Evolutionary conservation across 2,797 vertebrate genomes (phyloP).

Genomic region (Synaphobranchus kaupii): DNA sequence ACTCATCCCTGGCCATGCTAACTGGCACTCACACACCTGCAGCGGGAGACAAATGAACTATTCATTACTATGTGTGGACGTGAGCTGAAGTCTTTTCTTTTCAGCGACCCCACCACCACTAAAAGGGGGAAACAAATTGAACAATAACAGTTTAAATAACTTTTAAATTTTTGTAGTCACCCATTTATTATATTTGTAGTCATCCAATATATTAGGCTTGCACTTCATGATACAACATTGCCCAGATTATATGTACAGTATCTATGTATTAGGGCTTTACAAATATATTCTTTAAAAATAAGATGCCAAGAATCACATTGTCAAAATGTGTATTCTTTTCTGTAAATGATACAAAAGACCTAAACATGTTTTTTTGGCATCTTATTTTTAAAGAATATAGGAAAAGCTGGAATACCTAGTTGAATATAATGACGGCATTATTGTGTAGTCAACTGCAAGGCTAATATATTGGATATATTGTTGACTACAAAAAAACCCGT

Average conservation of each 20-base stretch:
- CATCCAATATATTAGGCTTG: neutral
- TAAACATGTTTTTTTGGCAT: neutral
- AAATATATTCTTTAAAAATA: neutral
- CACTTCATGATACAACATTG: neutral
- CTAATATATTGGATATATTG: neutral
- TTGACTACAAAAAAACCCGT: too few relatives aligned
- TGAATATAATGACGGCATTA: neutral
- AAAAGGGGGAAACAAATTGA: neutral
- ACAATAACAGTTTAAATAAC: neutral
- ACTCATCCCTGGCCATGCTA: conserved; percentile 62
- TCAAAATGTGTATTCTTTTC: too few relatives aligned
- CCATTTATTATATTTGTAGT: too few relatives aligned
- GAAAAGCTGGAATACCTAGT: neutral
- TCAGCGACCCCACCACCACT: conserved; percentile 28
- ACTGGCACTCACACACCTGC: conserved; percentile 58
- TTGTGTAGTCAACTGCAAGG: neutral
- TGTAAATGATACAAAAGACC: neutral
- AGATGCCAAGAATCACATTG: too few relatives aligned
- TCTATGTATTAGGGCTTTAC: too few relatives aligned
- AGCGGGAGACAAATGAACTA: conserved; percentile 33
- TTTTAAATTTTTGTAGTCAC: neutral
- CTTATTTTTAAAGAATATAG: neutral
- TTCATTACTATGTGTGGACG: conserved; percentile 29
- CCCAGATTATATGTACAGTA: neutral
- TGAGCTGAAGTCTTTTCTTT: conserved; percentile 35